Base-by-base conservation (phyloP, 2,797 vertebrate genomes). In the Eulemur albifrons region DNA sequence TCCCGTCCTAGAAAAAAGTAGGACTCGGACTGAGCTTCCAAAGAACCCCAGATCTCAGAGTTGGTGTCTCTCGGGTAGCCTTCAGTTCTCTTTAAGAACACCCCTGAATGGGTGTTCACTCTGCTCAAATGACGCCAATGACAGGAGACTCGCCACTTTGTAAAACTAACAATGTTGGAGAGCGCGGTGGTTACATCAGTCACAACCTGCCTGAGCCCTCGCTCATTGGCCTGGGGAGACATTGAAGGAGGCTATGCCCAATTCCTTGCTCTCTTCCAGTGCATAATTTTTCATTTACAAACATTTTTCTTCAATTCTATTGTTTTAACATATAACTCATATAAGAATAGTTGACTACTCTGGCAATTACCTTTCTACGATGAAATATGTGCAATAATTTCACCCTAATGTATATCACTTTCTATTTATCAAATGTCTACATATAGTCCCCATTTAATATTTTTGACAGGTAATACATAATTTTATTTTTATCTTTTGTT, bases 401-500 rank as follows among this genome's bases (percentile, higher is more conserved):
- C 13, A 7, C 2, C 45, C 20, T 40, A 38, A 48, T 59, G 9
- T 54, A 35, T 72, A 43, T 54, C 12, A 77, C 43, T 70, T 77
- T 92, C 43, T 20, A 45, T 8, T 61, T 75, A 54, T 43, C 57
- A 82, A 75, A 59, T 76, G 84, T 85, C 48, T 23, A 43, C 27
- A 35, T 35, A 12, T 30, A 21, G 35, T 15, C 7, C 23, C 43
- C 43, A 27, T 52, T 63, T 54, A 45, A 27, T 35, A 52, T 35
- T 79, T 85, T 85, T 65, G 27, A 85, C 38, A 45, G 15, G 30
- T n/a, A 27, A 40, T 67, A 48, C 23, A 27, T 79, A 54, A 80
- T 52, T 90, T 95, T 65, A 69, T 73, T 95, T 90, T 84, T 69
- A 87, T 67, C 69, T 61, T 40, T 54, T 48, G 59, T n/a, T 75